Evolutionary conservation across 2,113 vertebrate genomes (phyloP).

Genomic region (Drymodes brunneopygia): DNA sequence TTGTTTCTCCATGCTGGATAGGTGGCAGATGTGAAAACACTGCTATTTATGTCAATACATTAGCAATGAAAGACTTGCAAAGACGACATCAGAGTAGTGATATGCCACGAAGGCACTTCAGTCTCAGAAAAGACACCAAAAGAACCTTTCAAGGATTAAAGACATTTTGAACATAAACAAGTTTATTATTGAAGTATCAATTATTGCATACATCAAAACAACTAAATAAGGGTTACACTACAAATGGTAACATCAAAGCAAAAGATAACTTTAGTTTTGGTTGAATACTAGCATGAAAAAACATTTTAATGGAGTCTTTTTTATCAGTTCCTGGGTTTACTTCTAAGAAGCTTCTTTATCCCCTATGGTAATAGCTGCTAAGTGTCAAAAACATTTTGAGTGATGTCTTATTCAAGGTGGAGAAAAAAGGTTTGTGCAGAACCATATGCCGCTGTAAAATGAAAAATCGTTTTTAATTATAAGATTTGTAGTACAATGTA

Average conservation of each 20-base stretch:
- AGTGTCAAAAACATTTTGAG: neutral
- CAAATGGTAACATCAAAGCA: conserved; percentile 29
- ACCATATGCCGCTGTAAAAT: neutral
- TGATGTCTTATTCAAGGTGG: neutral
- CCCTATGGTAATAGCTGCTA: neutral
- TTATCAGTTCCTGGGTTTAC: neutral
- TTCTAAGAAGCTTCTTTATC: neutral
- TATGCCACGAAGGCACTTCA: neutral
- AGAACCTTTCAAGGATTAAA: conserved; percentile 10
- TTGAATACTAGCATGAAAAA: neutral
- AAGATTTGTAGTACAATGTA: neutral
- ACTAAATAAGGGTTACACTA: neutral
- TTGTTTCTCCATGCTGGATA: neutral
- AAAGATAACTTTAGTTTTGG: neutral
- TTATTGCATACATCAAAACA: conserved; percentile 28
- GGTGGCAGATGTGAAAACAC: neutral
- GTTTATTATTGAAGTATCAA: conserved; percentile 48
- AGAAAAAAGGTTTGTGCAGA: neutral
- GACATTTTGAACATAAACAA: conserved; percentile 26
- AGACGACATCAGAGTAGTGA: neutral
- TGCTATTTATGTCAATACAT: neutral
- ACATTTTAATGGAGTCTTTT: neutral
- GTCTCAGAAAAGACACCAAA: neutral
- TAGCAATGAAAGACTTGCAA: conserved; percentile 1
- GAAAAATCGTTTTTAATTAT: neutral